These are phyloP conservation scores for Zingel zingel DNA, from an alignment of 2,113 vertebrate species.

Conservation along the genomic window DNA sequence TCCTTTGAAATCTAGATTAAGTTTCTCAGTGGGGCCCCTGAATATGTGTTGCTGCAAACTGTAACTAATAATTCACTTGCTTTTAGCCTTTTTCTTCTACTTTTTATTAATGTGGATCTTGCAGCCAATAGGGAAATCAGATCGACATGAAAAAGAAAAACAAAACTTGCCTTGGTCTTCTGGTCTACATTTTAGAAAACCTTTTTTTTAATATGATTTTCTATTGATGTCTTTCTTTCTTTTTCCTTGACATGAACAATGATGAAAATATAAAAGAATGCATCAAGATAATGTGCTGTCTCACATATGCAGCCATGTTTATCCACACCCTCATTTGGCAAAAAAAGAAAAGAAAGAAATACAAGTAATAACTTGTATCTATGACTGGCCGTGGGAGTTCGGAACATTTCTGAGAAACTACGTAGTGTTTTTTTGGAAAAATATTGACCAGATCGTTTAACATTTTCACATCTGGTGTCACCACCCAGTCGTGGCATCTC, in stretches of 20 bases:
- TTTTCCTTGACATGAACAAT: background rate
- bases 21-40: background rate
- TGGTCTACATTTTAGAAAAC: background rate
- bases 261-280: background rate
- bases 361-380: background rate
- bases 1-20: background rate
- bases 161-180: background rate
- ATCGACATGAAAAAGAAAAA: background rate
- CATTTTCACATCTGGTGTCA: conserved; percentile 41
- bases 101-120: background rate
- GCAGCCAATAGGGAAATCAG: background rate
- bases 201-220: background rate
- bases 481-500: conserved; percentile 21
- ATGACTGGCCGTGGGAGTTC: background rate
- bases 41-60: conserved; percentile 1
- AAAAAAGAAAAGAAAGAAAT: background rate
- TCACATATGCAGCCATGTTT: background rate
- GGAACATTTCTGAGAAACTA: conserved; percentile 6
- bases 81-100: background rate
- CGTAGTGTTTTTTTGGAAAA: conserved; percentile 15
- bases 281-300: background rate
- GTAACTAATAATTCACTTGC: background rate
- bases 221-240: background rate
- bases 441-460: conserved; percentile 40
- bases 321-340: conserved; percentile 28